phyloP scores from a whole-genome alignment of 2,888 invertebrate species.

The Agrotis exclamationis region DNA sequence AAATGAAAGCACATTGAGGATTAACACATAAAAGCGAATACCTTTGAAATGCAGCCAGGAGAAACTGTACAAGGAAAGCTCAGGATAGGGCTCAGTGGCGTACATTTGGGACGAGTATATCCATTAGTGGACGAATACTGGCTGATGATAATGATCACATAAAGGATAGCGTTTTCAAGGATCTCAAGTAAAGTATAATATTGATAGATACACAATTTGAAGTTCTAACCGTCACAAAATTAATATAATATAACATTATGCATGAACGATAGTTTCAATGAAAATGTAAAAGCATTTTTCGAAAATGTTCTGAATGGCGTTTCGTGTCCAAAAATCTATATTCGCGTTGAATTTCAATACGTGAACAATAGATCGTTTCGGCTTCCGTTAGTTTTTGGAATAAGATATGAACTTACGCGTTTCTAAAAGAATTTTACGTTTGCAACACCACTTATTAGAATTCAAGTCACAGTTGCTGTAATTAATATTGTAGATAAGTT shows the following conservation, averaged over 20 bases:
- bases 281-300: neutral
- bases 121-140: too few relatives aligned
- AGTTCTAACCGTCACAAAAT: neutral
- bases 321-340: conserved; percentile 57
- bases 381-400: conserved; percentile 75
- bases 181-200: neutral
- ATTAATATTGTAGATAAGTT: neutral
- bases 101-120: too few relatives aligned
- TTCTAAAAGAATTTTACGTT: neutral
- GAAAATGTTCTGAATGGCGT: neutral
- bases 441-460: neutral
- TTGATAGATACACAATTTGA: neutral
- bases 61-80: too few relatives aligned
- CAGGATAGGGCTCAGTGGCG: too few relatives aligned
- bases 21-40: too few relatives aligned
- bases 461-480: neutral
- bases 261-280: neutral
- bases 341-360: conserved; percentile 72
- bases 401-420: conserved; percentile 54
- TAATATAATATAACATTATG: too few relatives aligned
- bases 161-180: too few relatives aligned
- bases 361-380: conserved; percentile 81
- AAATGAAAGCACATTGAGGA: too few relatives aligned
- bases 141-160: too few relatives aligned
- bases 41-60: too few relatives aligned